These are phyloP conservation scores for Enhydra lutris DNA, from an alignment of 2,113 vertebrate genomes.

Conservation along the genomic window DNA sequence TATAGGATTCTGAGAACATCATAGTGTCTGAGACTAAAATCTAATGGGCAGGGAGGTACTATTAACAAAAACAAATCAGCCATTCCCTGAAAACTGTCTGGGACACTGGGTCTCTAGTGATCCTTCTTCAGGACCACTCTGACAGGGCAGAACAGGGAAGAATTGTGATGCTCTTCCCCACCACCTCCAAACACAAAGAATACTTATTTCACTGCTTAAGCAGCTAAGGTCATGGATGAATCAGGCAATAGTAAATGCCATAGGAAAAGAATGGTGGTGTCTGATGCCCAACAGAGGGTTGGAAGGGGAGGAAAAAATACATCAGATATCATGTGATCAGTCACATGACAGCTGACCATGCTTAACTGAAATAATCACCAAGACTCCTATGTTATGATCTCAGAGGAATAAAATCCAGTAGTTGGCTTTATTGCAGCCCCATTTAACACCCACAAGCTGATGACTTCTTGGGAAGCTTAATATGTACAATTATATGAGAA, in stretches of 20 bases:
- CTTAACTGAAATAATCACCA: not conserved
- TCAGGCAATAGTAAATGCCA: rapidly evolving
- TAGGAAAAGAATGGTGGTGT: not conserved
- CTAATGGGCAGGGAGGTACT: not conserved
- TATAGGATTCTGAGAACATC: not conserved
- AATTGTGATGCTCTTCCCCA: rapidly evolving
- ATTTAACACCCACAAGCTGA: not conserved
- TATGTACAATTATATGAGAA: not conserved
- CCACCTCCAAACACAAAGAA: not conserved
- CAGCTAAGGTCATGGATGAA: not conserved
- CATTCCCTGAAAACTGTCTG: not conserved
- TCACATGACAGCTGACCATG: not conserved
- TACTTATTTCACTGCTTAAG: rapidly evolving
- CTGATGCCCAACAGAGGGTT: rapidly evolving
- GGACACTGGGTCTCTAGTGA: rapidly evolving
- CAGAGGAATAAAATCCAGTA: not conserved
- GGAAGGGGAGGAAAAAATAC: not conserved
- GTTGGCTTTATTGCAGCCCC: not conserved
- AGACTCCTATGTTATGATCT: not conserved
- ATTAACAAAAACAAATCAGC: not conserved
- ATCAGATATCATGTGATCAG: not conserved
- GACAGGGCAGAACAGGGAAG: not conserved
- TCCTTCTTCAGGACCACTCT: not conserved
- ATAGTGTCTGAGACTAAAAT: not conserved
- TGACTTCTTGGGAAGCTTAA: not conserved